These are phyloP conservation scores for Didymodactylos carnosus DNA, from an alignment of 2,888 invertebrate species.

Conservation along the genomic window DNA sequence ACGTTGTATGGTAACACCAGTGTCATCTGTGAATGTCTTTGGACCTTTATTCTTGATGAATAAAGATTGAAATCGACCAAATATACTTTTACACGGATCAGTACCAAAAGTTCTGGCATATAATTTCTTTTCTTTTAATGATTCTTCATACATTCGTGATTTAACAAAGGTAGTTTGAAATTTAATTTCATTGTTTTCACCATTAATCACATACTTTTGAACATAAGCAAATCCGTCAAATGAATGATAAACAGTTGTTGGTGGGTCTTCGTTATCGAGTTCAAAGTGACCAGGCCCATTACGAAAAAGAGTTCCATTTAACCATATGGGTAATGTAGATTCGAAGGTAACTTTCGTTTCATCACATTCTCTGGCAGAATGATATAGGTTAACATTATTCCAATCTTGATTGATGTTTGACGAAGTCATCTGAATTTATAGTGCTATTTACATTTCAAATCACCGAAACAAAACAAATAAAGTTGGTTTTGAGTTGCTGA, in stretches of 20 bases:
- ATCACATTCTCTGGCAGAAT: not conserved
- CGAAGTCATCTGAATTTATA: no score
- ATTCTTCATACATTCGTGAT: not conserved
- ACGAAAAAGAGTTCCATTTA: not conserved
- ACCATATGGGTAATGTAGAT: not conserved
- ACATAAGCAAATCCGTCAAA: not conserved
- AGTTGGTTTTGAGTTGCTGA: no score
- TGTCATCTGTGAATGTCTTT: not conserved
- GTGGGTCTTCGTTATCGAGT: not conserved
- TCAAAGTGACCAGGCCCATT: not conserved
- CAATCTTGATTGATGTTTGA: not conserved
- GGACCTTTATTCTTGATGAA: not conserved
- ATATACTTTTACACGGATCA: not conserved
- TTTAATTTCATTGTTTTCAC: not conserved
- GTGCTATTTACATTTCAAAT: no score
- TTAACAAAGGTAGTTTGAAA: not conserved
- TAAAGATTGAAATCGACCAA: not conserved
- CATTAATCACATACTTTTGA: not conserved
- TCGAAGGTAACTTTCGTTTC: not conserved
- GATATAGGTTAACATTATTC: not conserved
- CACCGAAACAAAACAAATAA: no score
- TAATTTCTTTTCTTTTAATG: not conserved
- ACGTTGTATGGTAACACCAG: not conserved
- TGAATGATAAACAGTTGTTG: not conserved
- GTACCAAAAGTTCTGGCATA: not conserved